phyloP scores from a whole-genome alignment of 2,113 vertebrate species.

The human (Homo sapiens) region GRCh38 chr7:11230001-11230500 shows the following conservation, averaged over 20 bases:
- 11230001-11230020: neutral
- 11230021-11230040: neutral
- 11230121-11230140: neutral
- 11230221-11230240: neutral
- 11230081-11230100: neutral
- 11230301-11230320: neutral
- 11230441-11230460: neutral
- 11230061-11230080: neutral
- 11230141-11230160: neutral
- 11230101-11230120: neutral
- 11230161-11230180: no score
- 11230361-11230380: neutral
- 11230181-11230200: neutral
- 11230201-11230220: neutral
- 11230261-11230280: neutral
- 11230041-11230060: neutral
- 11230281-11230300: neutral
- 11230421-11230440: neutral
- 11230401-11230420: neutral
- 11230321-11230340: neutral
- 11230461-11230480: neutral
- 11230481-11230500: neutral
- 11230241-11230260: neutral
- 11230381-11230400: neutral
- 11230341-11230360: neutral